Conservation (phyloP, 2,113 vertebrate genomes). For the Calcarius ornatus region DNA sequence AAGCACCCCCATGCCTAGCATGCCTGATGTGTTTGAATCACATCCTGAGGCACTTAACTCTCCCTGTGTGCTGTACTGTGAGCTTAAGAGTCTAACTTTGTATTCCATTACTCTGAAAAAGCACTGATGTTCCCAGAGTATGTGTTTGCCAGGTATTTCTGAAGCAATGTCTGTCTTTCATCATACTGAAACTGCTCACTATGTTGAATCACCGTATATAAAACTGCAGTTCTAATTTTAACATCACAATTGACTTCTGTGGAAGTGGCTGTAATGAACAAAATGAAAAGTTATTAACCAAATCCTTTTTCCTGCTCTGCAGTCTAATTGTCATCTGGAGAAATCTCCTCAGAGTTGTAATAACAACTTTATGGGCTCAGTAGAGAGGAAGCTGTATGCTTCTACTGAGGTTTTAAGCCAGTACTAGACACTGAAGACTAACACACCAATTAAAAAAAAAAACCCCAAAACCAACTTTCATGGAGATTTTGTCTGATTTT, state of each 20-base stretch:
- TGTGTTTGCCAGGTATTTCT: background rate
- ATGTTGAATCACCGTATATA: background rate
- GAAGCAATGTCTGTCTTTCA: background rate
- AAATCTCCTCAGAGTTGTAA: conserved; percentile 13
- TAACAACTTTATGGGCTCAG: background rate
- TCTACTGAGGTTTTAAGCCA: background rate
- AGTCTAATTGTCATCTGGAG: conserved; percentile 26
- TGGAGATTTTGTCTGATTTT: background rate
- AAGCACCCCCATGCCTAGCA: background rate
- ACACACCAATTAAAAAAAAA: background rate
- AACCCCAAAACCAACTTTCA: background rate
- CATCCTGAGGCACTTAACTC: background rate
- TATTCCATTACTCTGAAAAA: background rate
- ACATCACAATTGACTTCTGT: background rate
- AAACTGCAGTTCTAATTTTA: conserved; percentile 35
- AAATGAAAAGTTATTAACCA: conserved; percentile 49
- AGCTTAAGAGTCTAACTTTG: background rate
- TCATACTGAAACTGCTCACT: background rate
- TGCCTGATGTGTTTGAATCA: background rate
- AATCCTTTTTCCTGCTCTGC: conserved; percentile 17
- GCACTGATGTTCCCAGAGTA: background rate
- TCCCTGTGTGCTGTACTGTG: background rate
- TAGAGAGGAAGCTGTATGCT: background rate
- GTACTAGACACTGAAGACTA: background rate
- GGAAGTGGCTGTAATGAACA: conserved; percentile 20